Conservation (phyloP, 2,888 invertebrate species). For the Eupithecia dodoneata region DNA sequence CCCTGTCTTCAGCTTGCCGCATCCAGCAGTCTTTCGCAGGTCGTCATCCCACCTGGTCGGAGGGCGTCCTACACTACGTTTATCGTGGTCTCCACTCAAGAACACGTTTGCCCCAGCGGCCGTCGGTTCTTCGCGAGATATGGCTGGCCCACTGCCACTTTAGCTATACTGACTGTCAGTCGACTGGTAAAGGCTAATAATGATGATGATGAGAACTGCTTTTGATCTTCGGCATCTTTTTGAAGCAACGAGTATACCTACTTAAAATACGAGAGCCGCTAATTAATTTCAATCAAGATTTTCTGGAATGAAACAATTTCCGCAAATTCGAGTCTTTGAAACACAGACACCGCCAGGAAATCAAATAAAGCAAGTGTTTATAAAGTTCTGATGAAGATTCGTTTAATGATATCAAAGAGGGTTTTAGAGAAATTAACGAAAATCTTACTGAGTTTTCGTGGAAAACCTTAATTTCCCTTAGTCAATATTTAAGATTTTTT, state of each 20-base stretch:
- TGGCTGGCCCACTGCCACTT: too few species aligned
- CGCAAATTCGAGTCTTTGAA: not conserved
- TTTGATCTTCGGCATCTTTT: too few species aligned
- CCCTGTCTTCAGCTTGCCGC: too few species aligned
- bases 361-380: slow-evolving; percentile 12
- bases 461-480: not conserved
- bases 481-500: slow-evolving; percentile 4
- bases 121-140: too few species aligned
- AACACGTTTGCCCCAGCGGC: too few species aligned
- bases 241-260: not conserved
- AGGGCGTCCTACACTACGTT: too few species aligned
- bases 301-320: not conserved
- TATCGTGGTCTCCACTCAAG: too few species aligned
- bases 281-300: slow-evolving; percentile 1
- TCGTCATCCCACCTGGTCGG: too few species aligned
- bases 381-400: slow-evolving; percentile 16
- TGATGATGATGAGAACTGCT: too few species aligned
- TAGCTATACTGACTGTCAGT: too few species aligned
- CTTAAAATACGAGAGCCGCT: not conserved
- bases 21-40: too few species aligned
- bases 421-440: not conserved
- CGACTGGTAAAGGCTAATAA: not conserved
- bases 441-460: not conserved
- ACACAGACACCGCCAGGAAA: not conserved
- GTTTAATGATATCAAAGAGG: slow-evolving; percentile 8